Percentiles rank a stretch among this genome's conserved stretches.
Conservation (phyloP, 2,888 invertebrate genomes). For the Drosophila paucipuncta region DNA sequence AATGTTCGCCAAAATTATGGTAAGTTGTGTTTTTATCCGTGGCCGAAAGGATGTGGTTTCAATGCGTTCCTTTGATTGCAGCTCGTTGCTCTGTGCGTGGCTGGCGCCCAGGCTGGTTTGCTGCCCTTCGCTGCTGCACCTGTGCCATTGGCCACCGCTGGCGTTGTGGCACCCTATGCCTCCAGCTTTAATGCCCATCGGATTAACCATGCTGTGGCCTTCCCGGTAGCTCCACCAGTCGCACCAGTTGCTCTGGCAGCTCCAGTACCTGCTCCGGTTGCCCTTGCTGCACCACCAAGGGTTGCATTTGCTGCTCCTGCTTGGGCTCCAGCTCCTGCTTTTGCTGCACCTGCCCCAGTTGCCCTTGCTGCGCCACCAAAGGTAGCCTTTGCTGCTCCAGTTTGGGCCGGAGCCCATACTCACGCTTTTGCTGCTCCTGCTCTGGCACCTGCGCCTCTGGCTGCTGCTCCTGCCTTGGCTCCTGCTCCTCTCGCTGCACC, state of each 20-base stretch:
- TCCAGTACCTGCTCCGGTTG: conserved; percentile 48
- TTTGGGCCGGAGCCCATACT: conserved; percentile 48
- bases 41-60: neutral
- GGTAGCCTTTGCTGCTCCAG: conserved; percentile 35
- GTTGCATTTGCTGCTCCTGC: conserved; percentile 61
- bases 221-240: conserved; percentile 86
- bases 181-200: conserved; percentile 91
- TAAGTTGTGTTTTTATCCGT: conserved; percentile 57
- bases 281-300: conserved; percentile 63
- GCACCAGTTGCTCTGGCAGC: conserved; percentile 52
- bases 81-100: conserved; percentile 75
- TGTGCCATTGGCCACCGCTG: conserved; percentile 79
- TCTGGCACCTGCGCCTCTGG: conserved; percentile 55
- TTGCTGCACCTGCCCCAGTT: conserved; percentile 40
- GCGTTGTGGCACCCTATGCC: conserved; percentile 89
- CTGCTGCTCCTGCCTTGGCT: conserved; percentile 55
- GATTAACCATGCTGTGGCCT: conserved; percentile 91
- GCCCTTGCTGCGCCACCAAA: conserved; percentile 29
- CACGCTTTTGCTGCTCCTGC: conserved; percentile 62
- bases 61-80: conserved; percentile 33
- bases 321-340: conserved; percentile 50
- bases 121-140: conserved; percentile 85
- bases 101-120: conserved; percentile 84
- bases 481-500: conserved; percentile 49
- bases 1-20: conserved; percentile 82